Evolutionary conservation across 2,888 invertebrate genomes (phyloP), one percentile per base, ranked within the genome.

Genomic region (Cataglyphis rosenhaueri): DNA sequence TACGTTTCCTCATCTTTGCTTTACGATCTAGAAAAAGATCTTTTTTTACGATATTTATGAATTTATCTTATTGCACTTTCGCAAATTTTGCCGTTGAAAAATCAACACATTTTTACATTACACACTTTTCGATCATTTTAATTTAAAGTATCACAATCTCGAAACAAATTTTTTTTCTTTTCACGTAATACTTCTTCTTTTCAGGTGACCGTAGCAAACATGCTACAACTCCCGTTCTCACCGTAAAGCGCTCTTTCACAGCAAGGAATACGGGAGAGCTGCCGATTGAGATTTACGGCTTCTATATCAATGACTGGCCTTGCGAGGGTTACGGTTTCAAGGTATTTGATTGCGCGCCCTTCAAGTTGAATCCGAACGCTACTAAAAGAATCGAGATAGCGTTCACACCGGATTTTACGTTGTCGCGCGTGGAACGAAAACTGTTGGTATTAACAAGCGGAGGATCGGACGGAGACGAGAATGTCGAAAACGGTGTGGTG

Each of bases 181-280:
- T 25, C 6, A 9, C 15, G 44, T 44, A 25, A 18, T n/a, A 25
- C 38, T 68, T 66, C 3, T 15, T 10, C 29, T 44, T 59, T n/a
- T 12, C 48, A 65, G 89, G 84, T 38, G 84, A 89, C 32, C 86
- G 90, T 76, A 86, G 83, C 12, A 95, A 94, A 85, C 90, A 94
- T 90, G 93, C 94, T 89, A 89, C 92, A 84, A 94, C 95, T 75
- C 96, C 97, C 3, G 96, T 96, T 94, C 95, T 98, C 74, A 97
- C 97, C 12, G 97, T 97, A 25, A 97, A 97, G 90, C 96, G 98
- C 84, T 96, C 97, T 62, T 99, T 99, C 94, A 96, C 96, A 12
- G 97, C 98, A 32, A 96, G 97, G 89, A 99, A 99, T 95, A 97
- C 97, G n/a, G 99, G 99, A 1, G 97, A 97, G 92, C 96, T 99